Percentiles rank a stretch among this genome's conserved stretches.
phyloP scores from a whole-genome alignment of 1,140 invertebrate genomes.

The Armadillidium nasatum region DNA sequence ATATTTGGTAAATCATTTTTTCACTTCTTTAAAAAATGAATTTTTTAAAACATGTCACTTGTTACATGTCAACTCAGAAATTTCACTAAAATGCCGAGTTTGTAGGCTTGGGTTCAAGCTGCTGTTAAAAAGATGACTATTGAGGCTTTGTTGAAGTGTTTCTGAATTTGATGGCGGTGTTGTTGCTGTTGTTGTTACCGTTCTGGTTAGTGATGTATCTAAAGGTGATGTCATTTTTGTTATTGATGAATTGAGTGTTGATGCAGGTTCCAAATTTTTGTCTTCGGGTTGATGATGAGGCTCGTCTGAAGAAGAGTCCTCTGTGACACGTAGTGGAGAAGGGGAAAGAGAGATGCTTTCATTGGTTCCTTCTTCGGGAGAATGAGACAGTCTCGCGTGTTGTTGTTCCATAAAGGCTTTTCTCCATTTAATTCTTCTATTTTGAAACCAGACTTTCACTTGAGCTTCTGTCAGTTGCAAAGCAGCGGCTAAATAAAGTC shows the following conservation, averaged over 20 bases:
- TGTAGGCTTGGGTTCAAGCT: not conserved
- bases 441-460: conserved; percentile 94
- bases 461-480: conserved; percentile 96
- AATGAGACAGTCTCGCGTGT: conserved; percentile 32
- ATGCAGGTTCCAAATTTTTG: not conserved
- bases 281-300: not conserved
- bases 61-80: conserved; percentile 91
- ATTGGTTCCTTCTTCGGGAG: conserved; percentile 4
- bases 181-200: not conserved
- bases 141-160: not conserved
- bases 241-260: not conserved
- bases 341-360: not conserved
- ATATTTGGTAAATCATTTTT: not conserved
- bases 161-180: not conserved
- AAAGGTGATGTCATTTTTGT: too few species aligned
- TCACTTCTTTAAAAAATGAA: not conserved
- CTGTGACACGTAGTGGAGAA: not conserved
- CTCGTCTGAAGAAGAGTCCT: not conserved
- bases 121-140: not conserved
- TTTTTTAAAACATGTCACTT: conserved; percentile 65
- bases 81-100: not conserved
- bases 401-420: conserved; percentile 71
- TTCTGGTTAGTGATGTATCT: too few species aligned
- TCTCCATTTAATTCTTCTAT: conserved; percentile 98
- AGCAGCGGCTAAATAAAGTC: conserved; percentile 89